A percentile compares a stretch with the other conserved stretches of the same genome.
These are phyloP conservation scores for Balaeniceps rex DNA, from an alignment of 2,113 vertebrate genomes.

Conservation along the genomic window DNA sequence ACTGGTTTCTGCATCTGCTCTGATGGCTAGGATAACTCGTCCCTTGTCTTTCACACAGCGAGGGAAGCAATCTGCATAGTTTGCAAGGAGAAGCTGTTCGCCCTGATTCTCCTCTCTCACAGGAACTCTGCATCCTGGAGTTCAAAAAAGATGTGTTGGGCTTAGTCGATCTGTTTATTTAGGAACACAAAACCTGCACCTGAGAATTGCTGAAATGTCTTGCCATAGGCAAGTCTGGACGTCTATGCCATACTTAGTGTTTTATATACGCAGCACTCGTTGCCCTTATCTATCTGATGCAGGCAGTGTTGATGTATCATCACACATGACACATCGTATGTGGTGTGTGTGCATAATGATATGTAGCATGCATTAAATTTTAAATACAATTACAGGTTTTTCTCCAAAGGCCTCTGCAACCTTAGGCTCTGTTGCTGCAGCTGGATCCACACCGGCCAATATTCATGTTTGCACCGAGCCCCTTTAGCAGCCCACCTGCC, in stretches of 20 bases:
- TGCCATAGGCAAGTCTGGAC: not conserved
- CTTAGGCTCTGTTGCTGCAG: not conserved
- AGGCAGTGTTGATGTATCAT: not conserved
- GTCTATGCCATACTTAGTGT: not conserved
- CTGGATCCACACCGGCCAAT: not conserved
- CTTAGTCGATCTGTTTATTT: conserved; percentile 34
- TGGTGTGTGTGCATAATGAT: not conserved
- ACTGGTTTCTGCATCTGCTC: not conserved
- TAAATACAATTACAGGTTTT: not conserved
- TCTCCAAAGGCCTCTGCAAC: not conserved
- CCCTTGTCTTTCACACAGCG: not conserved
- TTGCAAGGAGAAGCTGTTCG: not conserved
- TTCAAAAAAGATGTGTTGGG: conserved; percentile 7
- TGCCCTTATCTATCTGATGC: not conserved
- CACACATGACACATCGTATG: not conserved
- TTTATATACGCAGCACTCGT: not conserved
- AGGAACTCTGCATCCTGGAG: not conserved
- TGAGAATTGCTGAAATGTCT: not conserved
- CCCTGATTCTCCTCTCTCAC: not conserved
- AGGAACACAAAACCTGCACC: not conserved
- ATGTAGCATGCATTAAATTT: not conserved
- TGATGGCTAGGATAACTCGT: not conserved
- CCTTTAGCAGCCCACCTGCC: conserved; percentile 29
- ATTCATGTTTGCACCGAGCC: not conserved
- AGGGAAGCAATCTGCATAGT: not conserved